Evolutionary conservation across 2,888 invertebrate species (phyloP).

Genomic region (Hydrotaea diabolus): DNA sequence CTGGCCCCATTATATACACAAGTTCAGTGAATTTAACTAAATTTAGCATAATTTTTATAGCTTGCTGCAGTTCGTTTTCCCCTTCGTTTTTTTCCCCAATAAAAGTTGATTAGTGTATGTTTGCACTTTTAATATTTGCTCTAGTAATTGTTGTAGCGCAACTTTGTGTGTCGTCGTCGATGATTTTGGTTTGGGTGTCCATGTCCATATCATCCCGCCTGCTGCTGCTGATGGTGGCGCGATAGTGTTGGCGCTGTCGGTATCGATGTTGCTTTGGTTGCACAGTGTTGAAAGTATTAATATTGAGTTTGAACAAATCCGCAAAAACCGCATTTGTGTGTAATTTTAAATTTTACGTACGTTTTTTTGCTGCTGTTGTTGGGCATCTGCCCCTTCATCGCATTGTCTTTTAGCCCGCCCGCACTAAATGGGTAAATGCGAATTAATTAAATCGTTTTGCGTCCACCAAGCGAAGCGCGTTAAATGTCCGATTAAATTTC

Average conservation of each 20-base stretch:
- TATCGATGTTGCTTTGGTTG: conserved; percentile 22
- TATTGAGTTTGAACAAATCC: conserved; percentile 30
- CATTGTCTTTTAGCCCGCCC: background rate
- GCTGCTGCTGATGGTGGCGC: background rate
- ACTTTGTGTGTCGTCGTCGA: background rate
- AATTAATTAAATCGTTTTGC: conserved; percentile 27
- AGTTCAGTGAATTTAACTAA: conserved; percentile 40
- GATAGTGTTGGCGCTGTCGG: background rate
- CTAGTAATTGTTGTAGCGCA: background rate
- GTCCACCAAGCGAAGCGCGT: background rate
- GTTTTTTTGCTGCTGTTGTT: background rate
- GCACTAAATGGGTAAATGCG: conserved; percentile 13
- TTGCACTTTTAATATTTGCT: conserved; percentile 28
- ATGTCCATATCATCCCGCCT: background rate
- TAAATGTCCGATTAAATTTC: conserved; percentile 8
- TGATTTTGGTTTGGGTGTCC: too few relatives aligned
- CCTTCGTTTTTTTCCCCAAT: conserved; percentile 6
- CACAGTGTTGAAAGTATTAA: conserved; percentile 37
- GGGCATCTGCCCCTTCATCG: background rate
- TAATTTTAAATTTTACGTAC: conserved; percentile 14
- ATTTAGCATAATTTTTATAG: conserved; percentile 35
- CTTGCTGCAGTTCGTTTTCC: background rate
- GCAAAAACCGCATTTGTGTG: conserved; percentile 24
- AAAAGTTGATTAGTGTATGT: conserved; percentile 30
- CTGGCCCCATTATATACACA: conserved; percentile 3